Conservation (phyloP, 1,140 invertebrate species). For the Orussus abietinus region DNA sequence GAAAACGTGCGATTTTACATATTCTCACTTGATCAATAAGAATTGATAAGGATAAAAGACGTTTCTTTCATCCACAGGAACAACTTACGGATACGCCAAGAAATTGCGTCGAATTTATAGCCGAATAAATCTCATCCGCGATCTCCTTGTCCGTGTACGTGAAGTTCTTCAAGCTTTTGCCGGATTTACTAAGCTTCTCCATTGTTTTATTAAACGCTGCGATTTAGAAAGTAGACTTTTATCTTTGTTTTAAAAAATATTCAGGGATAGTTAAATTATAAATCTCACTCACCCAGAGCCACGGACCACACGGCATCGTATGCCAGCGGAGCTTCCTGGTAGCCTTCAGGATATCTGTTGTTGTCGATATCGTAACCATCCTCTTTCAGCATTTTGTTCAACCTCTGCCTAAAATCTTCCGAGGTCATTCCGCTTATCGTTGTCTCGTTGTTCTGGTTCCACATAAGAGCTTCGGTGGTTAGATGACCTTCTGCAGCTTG, state of each 20-base stretch:
- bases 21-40: too few species aligned
- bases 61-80: too few species aligned
- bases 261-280: constrained; percentile 1
- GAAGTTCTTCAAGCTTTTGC: constrained; percentile 88
- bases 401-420: constrained; percentile 68
- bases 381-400: constrained; percentile 74
- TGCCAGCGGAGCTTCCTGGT: constrained; percentile 95
- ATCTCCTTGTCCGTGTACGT: constrained; percentile 96
- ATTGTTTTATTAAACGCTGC: constrained; percentile 95
- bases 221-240: constrained; percentile 22
- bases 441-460: constrained; percentile 90
- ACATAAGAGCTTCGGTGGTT: constrained; percentile 97
- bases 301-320: constrained; percentile 99
- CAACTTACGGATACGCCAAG: constrained; percentile 91
- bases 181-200: constrained; percentile 73
- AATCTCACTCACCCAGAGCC: constrained; percentile 67
- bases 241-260: constrained; percentile 5
- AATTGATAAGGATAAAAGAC: too few species aligned
- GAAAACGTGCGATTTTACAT: too few species aligned
- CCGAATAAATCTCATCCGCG: constrained; percentile 91
- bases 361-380: constrained; percentile 79
- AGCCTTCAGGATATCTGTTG: constrained; percentile 84
- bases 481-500: constrained; percentile 94
- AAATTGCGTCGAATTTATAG: constrained; percentile 96
- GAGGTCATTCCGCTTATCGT: constrained; percentile 92